Conservation (phyloP, 2,797 vertebrate genomes). For the Hippoglossus hippoglossus region DNA sequence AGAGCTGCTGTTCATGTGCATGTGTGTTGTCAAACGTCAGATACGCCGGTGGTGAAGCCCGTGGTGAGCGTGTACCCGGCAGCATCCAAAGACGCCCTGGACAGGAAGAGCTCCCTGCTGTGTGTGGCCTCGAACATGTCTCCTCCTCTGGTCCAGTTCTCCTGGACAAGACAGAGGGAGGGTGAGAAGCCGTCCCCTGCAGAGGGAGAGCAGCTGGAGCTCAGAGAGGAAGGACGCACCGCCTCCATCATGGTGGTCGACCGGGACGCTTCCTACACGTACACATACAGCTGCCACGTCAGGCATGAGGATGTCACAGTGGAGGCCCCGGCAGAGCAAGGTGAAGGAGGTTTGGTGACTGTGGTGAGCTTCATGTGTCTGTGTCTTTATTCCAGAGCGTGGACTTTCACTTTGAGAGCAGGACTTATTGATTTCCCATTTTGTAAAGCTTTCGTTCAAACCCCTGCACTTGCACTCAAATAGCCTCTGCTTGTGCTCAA, state of each 20-base stretch:
- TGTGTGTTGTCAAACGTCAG: slow-evolving; percentile 36
- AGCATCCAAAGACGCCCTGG: slow-evolving; percentile 16
- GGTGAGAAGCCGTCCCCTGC: slow-evolving; percentile 2
- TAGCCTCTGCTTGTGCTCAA: too few relatives aligned
- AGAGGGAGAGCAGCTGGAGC: slow-evolving; percentile 28
- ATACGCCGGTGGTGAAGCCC: background rate
- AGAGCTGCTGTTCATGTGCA: slow-evolving; percentile 1
- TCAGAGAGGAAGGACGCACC: slow-evolving; percentile 14
- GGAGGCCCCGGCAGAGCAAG: background rate
- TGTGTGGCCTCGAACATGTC: slow-evolving; percentile 54
- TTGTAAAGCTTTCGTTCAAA: too few relatives aligned
- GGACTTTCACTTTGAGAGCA: too few relatives aligned
- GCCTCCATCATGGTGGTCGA: slow-evolving; percentile 11
- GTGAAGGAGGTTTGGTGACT: slow-evolving; percentile 7
- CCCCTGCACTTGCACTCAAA: too few relatives aligned
- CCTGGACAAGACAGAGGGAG: slow-evolving; percentile 42
- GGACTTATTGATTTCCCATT: too few relatives aligned
- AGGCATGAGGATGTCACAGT: slow-evolving; percentile 8
- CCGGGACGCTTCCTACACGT: background rate
- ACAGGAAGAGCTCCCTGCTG: slow-evolving; percentile 33
- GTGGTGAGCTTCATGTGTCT: too few relatives aligned
- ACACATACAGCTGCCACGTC: slow-evolving; percentile 37
- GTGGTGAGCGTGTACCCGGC: slow-evolving; percentile 44
- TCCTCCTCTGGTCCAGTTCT: slow-evolving; percentile 49
- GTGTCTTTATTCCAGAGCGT: too few relatives aligned